These are phyloP conservation scores for Notodonta dromedarius DNA, from an alignment of 2,888 invertebrate species.

Conservation along the genomic window DNA sequence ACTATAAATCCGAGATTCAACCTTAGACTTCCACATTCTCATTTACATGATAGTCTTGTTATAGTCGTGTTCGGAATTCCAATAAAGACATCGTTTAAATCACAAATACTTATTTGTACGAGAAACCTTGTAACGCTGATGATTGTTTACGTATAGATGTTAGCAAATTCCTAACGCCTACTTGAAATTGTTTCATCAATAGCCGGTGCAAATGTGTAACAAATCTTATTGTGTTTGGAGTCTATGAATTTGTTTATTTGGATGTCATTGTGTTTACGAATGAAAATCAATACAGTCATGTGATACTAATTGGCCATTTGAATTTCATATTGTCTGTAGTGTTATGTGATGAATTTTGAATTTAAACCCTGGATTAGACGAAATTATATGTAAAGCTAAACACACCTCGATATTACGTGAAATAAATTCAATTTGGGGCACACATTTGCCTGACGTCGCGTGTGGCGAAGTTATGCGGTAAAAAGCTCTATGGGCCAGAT, in stretches of 20 bases:
- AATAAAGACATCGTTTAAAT: conserved; percentile 15
- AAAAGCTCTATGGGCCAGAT: conserved; percentile 52
- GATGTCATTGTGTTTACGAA: neutral
- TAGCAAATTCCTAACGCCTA: conserved; percentile 37
- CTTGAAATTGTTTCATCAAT: conserved; percentile 22
- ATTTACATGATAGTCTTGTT: conserved; percentile 54
- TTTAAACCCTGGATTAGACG: neutral
- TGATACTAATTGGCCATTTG: neutral
- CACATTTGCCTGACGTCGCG: conserved; percentile 44
- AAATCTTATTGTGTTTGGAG: conserved; percentile 10
- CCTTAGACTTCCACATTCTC: conserved; percentile 26
- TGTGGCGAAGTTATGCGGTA: conserved; percentile 48
- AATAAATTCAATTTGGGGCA: conserved; percentile 40
- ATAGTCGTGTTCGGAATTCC: conserved; percentile 38
- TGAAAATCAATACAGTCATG: neutral
- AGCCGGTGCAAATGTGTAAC: conserved; percentile 9
- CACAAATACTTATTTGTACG: conserved; percentile 21
- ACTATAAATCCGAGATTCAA: conserved; percentile 32
- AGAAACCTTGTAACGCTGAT: conserved; percentile 30
- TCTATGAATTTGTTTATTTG: neutral
- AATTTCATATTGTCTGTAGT: neutral
- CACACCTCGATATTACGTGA: conserved; percentile 32
- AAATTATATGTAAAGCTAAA: conserved; percentile 7
- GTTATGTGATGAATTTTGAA: neutral
- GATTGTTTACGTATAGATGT: conserved; percentile 25